Evolutionary conservation across 2,888 invertebrate genomes (phyloP).

Genomic region (Hypsopygia costalis): DNA sequence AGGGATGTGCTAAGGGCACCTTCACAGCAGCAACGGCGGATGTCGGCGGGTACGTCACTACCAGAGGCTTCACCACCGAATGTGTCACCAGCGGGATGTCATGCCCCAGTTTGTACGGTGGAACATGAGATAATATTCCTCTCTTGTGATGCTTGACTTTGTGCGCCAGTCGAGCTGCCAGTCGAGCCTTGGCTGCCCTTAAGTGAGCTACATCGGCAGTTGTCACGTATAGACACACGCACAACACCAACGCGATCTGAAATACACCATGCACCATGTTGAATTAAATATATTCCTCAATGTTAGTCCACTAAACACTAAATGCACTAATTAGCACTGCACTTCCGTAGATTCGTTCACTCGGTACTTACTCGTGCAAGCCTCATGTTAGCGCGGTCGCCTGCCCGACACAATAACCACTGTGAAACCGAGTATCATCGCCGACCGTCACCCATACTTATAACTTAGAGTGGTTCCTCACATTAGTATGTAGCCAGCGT

Average conservation of each 20-base stretch:
- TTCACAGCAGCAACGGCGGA: constrained; percentile 67
- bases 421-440: constrained; percentile 48
- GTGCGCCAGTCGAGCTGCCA: constrained; percentile 42
- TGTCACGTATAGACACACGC: constrained; percentile 46
- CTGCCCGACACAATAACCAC: constrained; percentile 50
- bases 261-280: constrained; percentile 50
- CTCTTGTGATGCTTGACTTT: constrained; percentile 61
- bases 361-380: constrained; percentile 54
- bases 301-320: constrained; percentile 21
- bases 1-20: constrained; percentile 57
- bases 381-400: constrained; percentile 59
- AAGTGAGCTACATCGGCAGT: constrained; percentile 53
- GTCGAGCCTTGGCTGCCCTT: constrained; percentile 47
- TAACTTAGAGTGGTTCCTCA: constrained; percentile 53
- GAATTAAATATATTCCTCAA: constrained; percentile 25
- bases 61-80: constrained; percentile 67
- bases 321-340: constrained; percentile 13
- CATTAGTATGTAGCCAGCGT: constrained; percentile 68
- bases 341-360: constrained; percentile 21
- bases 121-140: constrained; percentile 59
- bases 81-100: constrained; percentile 71
- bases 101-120: constrained; percentile 70
- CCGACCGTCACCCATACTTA: constrained; percentile 62
- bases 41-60: constrained; percentile 70
- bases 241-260: constrained; percentile 64